Evolutionary conservation across 1,140 invertebrate genomes (phyloP), one percentile per base, ranked within the genome.

Genomic region (Triops longicaudatus): DNA sequence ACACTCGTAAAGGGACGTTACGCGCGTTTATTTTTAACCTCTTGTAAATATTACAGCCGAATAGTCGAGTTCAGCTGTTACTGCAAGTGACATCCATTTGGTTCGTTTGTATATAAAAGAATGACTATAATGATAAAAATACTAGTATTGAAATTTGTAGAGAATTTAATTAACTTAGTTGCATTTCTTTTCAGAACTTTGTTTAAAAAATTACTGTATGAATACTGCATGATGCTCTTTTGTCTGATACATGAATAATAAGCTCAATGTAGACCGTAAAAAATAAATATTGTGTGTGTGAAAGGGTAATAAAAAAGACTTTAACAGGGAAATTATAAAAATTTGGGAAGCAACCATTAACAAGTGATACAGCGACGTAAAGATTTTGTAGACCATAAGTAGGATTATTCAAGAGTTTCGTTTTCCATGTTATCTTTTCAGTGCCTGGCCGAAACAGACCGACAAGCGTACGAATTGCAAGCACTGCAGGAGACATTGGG

Each of bases 401-500:
- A 37, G 7, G 31, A 37, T n/a, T 37, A 37, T 37, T 37, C 7
- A 37, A 37, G 2, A 37, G 31, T 37, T 37, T 37, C 31, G 2
- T 7, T 37, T 4, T 37, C 2, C 31, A 37, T 37, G 31, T 37
- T 37, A 2, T 76, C 77, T 82, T 86, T 84, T 28, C 83, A 92
- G 89, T 94, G 91, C 83, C 87, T 98, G 78, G 92, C 93, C 11
- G 93, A 95, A 84, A 93, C 91, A 72, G 93, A 97, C 83, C 89
- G 93, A 83, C 96, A 93, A 85, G 90, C 92, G 5, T 95, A 96
- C 85, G 95, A 98, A 84, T 86, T 97, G 76, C 93, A 95, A 85
- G 93, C 97, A 37, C 86, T 98, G 14, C 92, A 97, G 87, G 95
- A 95, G 41, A 95, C 95, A 28, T 90, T 98, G 84, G 90, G 92